Percentiles rank a stretch among this genome's conserved stretches.
These are phyloP conservation scores for Drusus annulatus DNA, from an alignment of 1,140 invertebrate species.

Conservation along the genomic window DNA sequence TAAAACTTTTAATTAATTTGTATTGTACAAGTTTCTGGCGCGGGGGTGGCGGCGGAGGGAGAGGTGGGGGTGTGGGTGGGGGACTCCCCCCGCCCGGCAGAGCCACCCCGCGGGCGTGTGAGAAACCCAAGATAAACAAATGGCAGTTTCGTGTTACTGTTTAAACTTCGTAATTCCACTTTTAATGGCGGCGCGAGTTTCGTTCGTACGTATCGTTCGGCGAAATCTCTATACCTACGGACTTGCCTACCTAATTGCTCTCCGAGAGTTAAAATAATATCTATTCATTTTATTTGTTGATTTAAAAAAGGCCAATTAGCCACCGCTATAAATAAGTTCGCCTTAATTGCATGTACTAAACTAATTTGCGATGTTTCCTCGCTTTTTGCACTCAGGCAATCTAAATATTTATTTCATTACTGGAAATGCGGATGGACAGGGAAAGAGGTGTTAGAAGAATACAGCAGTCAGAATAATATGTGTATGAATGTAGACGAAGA, in stretches of 20 bases:
- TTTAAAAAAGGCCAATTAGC: neutral
- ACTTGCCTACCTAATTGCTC: constrained; percentile 26
- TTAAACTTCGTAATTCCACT: constrained; percentile 60
- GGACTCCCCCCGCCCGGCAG: constrained; percentile 29
- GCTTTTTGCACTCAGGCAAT: no score
- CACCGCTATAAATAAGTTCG: no score
- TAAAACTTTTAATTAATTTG: constrained; percentile 61
- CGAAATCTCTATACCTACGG: constrained; percentile 48
- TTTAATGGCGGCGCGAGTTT: constrained; percentile 57
- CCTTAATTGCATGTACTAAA: neutral
- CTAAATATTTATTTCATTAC: no score
- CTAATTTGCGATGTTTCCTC: no score
- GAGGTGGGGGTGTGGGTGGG: neutral
- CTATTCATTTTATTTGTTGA: constrained; percentile 37
- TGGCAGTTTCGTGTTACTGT: constrained; percentile 60
- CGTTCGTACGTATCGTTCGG: constrained; percentile 46
- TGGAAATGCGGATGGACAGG: no score
- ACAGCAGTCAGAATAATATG: no score
- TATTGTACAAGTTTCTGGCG: constrained; percentile 59
- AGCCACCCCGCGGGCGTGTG: constrained; percentile 48
- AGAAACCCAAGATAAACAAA: constrained; percentile 60
- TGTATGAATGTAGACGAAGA: no score
- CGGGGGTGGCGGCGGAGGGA: constrained; percentile 62
- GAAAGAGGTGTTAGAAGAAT: no score
- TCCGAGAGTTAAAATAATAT: constrained; percentile 16